Percentiles rank a stretch among this genome's conserved stretches.
Conservation (phyloP, 2,113 vertebrate genomes). For the Istiophorus platypterus region DNA sequence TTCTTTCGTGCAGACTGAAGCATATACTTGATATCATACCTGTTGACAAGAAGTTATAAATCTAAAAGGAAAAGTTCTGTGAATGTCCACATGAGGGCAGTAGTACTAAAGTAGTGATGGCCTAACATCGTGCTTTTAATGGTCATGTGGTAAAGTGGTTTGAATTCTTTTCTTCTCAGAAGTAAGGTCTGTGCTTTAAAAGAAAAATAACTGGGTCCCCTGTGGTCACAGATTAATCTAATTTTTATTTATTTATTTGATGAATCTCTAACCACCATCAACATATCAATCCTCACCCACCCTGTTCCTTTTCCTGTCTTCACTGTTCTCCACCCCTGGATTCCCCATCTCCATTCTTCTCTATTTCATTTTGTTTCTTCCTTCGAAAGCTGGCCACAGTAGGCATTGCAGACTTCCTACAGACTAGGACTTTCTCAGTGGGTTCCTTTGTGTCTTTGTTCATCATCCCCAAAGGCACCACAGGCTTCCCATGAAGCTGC, state of each 20-base stretch:
- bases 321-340: slow-evolving; percentile 44
- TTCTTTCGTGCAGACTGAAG: neutral
- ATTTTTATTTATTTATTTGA: neutral
- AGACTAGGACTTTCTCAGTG: slow-evolving; percentile 65
- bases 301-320: slow-evolving; percentile 9
- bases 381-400: slow-evolving; percentile 56
- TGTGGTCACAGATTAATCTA: neutral
- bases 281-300: slow-evolving; percentile 15
- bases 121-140: neutral
- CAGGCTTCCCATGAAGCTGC: slow-evolving; percentile 70
- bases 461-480: slow-evolving; percentile 65
- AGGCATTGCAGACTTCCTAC: slow-evolving; percentile 63
- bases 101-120: slow-evolving; percentile 52
- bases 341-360: slow-evolving; percentile 59
- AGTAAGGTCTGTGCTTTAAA: neutral
- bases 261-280: slow-evolving; percentile 11
- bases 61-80: neutral
- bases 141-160: neutral
- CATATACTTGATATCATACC: neutral
- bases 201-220: neutral
- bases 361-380: slow-evolving; percentile 50
- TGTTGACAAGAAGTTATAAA: neutral
- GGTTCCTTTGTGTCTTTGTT: slow-evolving; percentile 75
- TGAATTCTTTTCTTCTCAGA: neutral
- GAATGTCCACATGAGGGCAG: slow-evolving; percentile 74